These are phyloP conservation scores for Empidonax alnorum DNA, from an alignment of 2,113 vertebrate species.

Conservation along the genomic window DNA sequence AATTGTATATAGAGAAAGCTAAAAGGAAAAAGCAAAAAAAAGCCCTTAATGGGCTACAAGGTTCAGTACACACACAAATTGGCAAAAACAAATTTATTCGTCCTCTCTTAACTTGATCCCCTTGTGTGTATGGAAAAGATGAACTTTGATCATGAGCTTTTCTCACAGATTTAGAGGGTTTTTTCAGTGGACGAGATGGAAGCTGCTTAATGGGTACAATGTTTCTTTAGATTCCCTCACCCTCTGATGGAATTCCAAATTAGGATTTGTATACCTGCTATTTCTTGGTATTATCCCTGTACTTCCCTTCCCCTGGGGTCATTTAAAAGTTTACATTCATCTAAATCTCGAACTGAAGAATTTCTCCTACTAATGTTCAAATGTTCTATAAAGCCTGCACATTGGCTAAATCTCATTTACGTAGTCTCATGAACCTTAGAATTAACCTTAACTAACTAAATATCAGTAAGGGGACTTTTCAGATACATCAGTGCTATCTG, in stretches of 20 bases:
- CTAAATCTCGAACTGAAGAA: background rate
- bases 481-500: background rate
- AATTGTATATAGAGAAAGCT: background rate
- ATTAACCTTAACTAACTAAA: background rate
- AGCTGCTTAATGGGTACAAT: background rate
- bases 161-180: accelerated
- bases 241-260: background rate
- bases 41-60: background rate
- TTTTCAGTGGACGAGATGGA: background rate
- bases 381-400: background rate
- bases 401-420: background rate
- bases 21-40: background rate
- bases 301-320: background rate
- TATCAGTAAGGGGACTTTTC: background rate
- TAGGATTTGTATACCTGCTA: background rate
- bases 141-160: background rate
- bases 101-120: background rate
- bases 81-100: background rate
- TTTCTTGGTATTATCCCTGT: background rate
- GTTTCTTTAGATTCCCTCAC: background rate
- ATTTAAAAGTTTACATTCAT: background rate
- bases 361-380: background rate
- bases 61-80: background rate
- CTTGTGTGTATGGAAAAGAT: background rate
- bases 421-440: background rate